phyloP scores from a whole-genome alignment of 2,113 vertebrate species.

The Trichechus manatus region DNA sequence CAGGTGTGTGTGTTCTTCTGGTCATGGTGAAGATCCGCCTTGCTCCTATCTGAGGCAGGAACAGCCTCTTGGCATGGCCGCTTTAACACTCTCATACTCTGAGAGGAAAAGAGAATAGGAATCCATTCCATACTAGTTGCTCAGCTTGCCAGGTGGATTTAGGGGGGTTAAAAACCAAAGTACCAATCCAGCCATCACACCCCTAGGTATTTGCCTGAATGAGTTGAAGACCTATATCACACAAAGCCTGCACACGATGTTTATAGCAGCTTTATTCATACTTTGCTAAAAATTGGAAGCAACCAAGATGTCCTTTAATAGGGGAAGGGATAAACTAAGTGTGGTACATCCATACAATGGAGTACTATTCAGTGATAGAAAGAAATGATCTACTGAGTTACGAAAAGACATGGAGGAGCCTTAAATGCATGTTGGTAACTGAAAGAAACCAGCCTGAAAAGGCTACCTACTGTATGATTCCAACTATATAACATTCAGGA shows the following conservation, averaged over 20 bases:
- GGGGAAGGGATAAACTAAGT: background rate
- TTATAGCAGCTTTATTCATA: background rate
- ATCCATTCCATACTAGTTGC: background rate
- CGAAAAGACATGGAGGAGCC: background rate
- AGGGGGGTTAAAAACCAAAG: conserved; percentile 28
- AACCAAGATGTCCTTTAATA: background rate
- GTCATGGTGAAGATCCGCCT: background rate
- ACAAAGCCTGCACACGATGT: background rate
- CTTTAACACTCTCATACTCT: background rate
- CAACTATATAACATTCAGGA: background rate
- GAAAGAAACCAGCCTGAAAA: background rate
- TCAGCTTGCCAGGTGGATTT: background rate
- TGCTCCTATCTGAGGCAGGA: background rate
- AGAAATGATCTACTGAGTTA: background rate
- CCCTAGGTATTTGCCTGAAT: background rate
- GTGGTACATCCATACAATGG: background rate
- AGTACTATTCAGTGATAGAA: background rate
- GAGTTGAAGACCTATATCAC: background rate
- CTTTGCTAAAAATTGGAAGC: background rate
- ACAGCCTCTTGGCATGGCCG: background rate
- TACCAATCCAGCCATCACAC: background rate
- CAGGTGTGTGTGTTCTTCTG: background rate
- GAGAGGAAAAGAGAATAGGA: background rate
- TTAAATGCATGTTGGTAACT: background rate
- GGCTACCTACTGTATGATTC: background rate